These are phyloP conservation scores for Pristionchus japonicus DNA, from an alignment of 2,888 invertebrate species.

Conservation along the genomic window DNA sequence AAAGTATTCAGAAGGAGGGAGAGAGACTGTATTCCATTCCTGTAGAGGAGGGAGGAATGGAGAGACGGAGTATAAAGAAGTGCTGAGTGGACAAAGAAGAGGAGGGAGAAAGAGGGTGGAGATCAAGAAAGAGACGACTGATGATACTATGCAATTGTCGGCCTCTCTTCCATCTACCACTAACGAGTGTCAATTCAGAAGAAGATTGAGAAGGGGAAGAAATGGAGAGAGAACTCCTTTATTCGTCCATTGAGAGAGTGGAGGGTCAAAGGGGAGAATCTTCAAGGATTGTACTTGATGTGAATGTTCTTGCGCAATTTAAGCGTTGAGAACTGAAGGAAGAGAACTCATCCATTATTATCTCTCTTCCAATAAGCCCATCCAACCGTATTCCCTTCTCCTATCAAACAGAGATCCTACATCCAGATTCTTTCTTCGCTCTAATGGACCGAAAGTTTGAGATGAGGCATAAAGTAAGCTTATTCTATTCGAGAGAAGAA, in stretches of 20 bases:
- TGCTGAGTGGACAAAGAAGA: conserved; percentile 11
- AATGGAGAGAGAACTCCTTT: conserved; percentile 27
- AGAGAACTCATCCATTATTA: not conserved
- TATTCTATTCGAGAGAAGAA: not conserved
- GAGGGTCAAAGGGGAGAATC: not conserved
- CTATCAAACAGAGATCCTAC: not conserved
- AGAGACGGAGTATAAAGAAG: conserved; percentile 8
- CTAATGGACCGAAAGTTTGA: conserved; percentile 17
- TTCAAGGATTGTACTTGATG: conserved; percentile 55
- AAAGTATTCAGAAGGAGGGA: not conserved
- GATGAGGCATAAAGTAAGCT: not conserved
- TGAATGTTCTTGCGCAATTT: conserved; percentile 53
- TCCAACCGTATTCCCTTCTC: not conserved
- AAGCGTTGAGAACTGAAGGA: not conserved
- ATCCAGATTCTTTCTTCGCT: not conserved
- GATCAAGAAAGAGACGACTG: conserved; percentile 11
- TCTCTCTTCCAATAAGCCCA: not conserved
- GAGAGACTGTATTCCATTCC: not conserved
- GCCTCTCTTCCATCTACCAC: not conserved
- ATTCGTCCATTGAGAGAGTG: not conserved
- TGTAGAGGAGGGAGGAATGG: not conserved
- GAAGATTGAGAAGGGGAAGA: not conserved
- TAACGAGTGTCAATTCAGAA: conserved; percentile 34
- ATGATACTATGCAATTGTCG: conserved; percentile 35
- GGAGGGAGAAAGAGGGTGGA: conserved; percentile 24